Percentiles rank a stretch among this genome's conserved stretches.
Evolutionary conservation across 2,888 invertebrate species (phyloP).

Genomic region (Axea sp.): DNA sequence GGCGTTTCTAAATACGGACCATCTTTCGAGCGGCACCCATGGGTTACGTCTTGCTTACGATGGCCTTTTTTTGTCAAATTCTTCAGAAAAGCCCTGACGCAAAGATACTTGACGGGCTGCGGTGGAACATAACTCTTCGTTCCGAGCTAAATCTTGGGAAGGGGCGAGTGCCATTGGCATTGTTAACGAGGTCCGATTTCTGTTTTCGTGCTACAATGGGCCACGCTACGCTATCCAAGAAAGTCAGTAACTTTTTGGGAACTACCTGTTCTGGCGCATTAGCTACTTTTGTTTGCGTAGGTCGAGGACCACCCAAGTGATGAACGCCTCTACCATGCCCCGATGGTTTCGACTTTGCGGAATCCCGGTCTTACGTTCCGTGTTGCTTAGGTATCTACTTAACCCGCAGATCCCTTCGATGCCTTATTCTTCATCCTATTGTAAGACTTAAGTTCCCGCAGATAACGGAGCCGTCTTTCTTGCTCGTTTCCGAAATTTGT

Average conservation of each 20-base stretch:
- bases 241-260: constrained; percentile 74
- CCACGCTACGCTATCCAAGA: constrained; percentile 60
- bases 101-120: constrained; percentile 58
- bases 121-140: constrained; percentile 60
- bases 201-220: constrained; percentile 55
- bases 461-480: constrained; percentile 49
- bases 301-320: constrained; percentile 75
- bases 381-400: constrained; percentile 59
- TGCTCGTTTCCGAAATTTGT: constrained; percentile 52
- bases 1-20: constrained; percentile 29
- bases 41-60: constrained; percentile 61
- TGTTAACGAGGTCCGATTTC: constrained; percentile 54
- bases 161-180: constrained; percentile 59
- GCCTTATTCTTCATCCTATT: constrained; percentile 72
- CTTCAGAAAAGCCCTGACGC: constrained; percentile 56
- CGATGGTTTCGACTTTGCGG: constrained; percentile 74
- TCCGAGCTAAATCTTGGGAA: constrained; percentile 58
- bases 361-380: constrained; percentile 67
- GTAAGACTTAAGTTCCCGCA: constrained; percentile 60
- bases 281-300: constrained; percentile 75
- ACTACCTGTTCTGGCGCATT: constrained; percentile 71
- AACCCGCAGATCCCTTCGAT: constrained; percentile 64
- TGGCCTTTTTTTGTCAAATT: constrained; percentile 37
- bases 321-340: constrained; percentile 72
- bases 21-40: constrained; percentile 22